These are phyloP conservation scores for Cladopsammia gracilis DNA, from an alignment of 64 coral and sea anemone species.

Conservation along the genomic window DNA sequence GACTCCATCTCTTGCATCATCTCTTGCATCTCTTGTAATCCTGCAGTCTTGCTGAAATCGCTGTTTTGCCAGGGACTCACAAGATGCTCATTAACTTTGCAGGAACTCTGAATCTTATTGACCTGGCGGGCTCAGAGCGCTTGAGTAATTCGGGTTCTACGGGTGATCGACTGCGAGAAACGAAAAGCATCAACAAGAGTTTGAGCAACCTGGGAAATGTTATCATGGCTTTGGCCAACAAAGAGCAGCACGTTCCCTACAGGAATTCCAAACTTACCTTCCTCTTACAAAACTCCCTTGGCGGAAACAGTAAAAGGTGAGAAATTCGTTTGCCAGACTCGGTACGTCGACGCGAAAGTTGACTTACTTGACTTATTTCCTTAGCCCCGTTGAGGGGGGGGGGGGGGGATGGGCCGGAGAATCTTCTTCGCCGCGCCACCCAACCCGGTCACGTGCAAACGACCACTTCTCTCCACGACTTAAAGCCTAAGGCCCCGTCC, in stretches of 20 bases:
- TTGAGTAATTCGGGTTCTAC: conserved; percentile 85
- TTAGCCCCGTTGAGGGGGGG: no score
- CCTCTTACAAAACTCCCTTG: conserved; percentile 91
- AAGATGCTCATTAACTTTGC: not conserved
- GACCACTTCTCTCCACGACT: no score
- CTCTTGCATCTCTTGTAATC: not conserved
- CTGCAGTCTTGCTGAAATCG: not conserved
- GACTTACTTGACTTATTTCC: no score
- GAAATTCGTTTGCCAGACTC: not conserved
- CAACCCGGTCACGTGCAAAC: no score
- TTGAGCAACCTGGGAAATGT: conserved; percentile 92
- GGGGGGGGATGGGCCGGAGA: no score
- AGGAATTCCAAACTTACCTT: conserved; percentile 94
- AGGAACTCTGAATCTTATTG: conserved; percentile 97
- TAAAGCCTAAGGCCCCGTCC: no score
- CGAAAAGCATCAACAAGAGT: conserved; percentile 96
- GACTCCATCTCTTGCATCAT: no score
- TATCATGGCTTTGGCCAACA: conserved; percentile 97
- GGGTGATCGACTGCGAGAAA: conserved; percentile 87
- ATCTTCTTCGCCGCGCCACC: no score
- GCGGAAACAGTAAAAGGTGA: conserved; percentile 98
- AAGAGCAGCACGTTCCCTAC: conserved; percentile 92
- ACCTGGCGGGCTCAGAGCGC: conserved; percentile 93
- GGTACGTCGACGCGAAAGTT: no score
- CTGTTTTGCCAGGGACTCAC: not conserved